Evolutionary conservation across 1,140 invertebrate species (phyloP), one percentile per base, ranked within the genome.

Genomic region (Drosophila trapezifrons): DNA sequence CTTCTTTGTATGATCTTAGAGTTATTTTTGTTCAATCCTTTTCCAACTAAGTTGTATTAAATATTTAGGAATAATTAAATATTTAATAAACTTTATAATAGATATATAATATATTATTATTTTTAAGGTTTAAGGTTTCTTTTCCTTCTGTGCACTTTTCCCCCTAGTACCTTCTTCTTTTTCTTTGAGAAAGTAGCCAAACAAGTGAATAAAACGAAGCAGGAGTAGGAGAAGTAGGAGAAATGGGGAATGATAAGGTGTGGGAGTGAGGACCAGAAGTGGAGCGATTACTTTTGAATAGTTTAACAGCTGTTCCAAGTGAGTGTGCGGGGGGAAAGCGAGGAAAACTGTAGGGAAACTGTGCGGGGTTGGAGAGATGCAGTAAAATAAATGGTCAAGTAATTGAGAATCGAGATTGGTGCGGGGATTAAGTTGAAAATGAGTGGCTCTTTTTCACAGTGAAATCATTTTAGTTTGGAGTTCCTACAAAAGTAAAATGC

Each of bases 131-230:
- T n/a, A n/a, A n/a, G n/a, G 12, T 38, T 13, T 22, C 15, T 29
- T 43, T 29, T 35, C 20, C 25, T 27, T 62, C 22, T 51, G 32
- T 47, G 15, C 37, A 32, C 17, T 49, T 25, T 25, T 13, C n/a
- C 17, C 32, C 17, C 35, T 40, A 57, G 43, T 62, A 42, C 20
- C 17, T 35, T 52, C 46, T 59, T 73, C 70, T 51, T 62, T 70
- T 70, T 69, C 20, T n/a, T 43, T 66, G 70, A 82, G 79, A 81
- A 81, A 81, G 79, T 81, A 81, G 79, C 79, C 79, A 78, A 69
- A 56, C 74, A 82, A 81, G 79, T 78, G 79, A 78, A 57, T 81
- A 75, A 25, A 47, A 60, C 22, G 56, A 20, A 17, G 32, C 0
- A 25, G 25, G 37, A 22, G 45, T 27, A 18, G n/a, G 51, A 57